These are phyloP conservation scores for Rhyzopertha dominica DNA, from an alignment of 1,140 invertebrate species.

Conservation along the genomic window DNA sequence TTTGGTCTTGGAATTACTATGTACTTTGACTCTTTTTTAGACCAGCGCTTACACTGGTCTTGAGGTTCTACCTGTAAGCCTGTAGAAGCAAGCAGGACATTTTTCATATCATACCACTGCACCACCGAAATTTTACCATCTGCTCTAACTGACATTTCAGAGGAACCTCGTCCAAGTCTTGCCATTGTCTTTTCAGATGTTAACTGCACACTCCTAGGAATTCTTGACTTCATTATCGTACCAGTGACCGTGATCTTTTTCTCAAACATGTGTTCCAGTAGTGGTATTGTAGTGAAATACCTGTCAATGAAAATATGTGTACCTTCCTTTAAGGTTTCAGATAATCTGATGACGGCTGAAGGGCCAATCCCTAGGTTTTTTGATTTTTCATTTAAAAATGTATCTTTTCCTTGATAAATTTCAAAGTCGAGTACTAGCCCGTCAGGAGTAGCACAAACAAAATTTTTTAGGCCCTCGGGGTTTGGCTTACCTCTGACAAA, in stretches of 20 bases:
- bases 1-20: constrained; percentile 37
- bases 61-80: constrained; percentile 12
- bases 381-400: constrained; percentile 7
- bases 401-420: constrained; percentile 19
- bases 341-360: constrained; percentile 15
- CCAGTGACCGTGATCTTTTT: constrained; percentile 4
- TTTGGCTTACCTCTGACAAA: constrained; percentile 24
- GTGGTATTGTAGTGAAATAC: constrained; percentile 12
- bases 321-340: constrained; percentile 11
- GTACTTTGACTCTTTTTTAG: constrained; percentile 36
- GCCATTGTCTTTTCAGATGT: constrained; percentile 15
- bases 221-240: constrained; percentile 12
- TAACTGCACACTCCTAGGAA: constrained; percentile 12
- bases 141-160: constrained; percentile 8
- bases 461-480: constrained; percentile 16
- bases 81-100: constrained; percentile 19
- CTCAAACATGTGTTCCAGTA: constrained; percentile 11
- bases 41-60: constrained; percentile 30
- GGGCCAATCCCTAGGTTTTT: constrained; percentile 10
- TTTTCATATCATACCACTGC: constrained; percentile 21
- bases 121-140: constrained; percentile 20
- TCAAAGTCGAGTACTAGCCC: constrained; percentile 18
- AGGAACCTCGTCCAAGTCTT: constrained; percentile 11
- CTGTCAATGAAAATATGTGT: constrained; percentile 13
- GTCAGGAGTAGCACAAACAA: constrained; percentile 17